Percentiles rank a stretch among this genome's conserved stretches.
Conservation (phyloP, 2,113 vertebrate genomes). For the Campylomormyrus numenius region DNA sequence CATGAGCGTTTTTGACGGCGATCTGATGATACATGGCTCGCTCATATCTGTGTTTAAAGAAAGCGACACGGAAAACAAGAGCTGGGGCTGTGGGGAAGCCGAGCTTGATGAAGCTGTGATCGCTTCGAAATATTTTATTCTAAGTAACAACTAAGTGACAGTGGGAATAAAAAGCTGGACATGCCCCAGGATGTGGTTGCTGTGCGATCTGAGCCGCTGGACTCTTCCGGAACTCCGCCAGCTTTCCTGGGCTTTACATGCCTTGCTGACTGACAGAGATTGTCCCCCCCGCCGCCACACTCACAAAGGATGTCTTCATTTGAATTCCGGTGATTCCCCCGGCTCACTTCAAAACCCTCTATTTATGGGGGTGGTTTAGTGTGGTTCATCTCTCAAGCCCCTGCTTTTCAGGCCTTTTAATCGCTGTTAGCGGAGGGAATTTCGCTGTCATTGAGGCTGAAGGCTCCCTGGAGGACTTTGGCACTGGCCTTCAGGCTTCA, state of each 20-base stretch:
- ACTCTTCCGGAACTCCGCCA: slow-evolving; percentile 36
- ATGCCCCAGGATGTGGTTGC: slow-evolving; percentile 40
- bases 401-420: slow-evolving; percentile 29
- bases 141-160: slow-evolving; percentile 42
- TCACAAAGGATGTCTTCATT: slow-evolving; percentile 67
- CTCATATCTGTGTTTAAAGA: neutral
- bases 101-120: slow-evolving; percentile 14
- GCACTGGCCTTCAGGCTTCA: neutral
- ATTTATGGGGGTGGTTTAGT: slow-evolving; percentile 53
- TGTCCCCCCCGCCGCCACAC: slow-evolving; percentile 45
- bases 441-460: slow-evolving; percentile 40
- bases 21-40: neutral
- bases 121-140: slow-evolving; percentile 32
- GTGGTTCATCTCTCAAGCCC: slow-evolving; percentile 34
- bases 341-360: slow-evolving; percentile 40
- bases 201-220: slow-evolving; percentile 43
- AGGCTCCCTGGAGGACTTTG: slow-evolving; percentile 14
- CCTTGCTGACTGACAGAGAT: slow-evolving; percentile 49
- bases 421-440: slow-evolving; percentile 35
- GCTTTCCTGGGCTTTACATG: slow-evolving; percentile 49
- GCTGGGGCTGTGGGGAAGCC: no score
- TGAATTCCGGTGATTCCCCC: slow-evolving; percentile 51
- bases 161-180: slow-evolving; percentile 37
- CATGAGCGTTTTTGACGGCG: neutral
- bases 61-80: neutral